Conservation (phyloP, 2,797 vertebrate species). For the Hemitrygon akajei region DNA sequence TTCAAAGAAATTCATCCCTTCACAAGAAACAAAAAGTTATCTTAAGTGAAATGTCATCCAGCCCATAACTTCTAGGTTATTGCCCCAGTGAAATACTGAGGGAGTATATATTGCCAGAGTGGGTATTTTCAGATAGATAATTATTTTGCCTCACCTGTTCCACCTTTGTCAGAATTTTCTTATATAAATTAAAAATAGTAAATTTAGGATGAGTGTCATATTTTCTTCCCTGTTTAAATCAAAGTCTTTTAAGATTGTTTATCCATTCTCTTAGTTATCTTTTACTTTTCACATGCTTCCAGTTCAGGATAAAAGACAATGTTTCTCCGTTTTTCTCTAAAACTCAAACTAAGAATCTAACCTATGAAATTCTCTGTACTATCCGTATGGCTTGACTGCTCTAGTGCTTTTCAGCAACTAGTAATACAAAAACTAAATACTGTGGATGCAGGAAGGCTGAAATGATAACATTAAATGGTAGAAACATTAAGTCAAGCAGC, state of each 20-base stretch:
- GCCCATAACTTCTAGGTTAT: too few relatives aligned
- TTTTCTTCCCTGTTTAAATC: background rate
- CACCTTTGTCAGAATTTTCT: background rate
- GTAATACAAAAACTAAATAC: too few relatives aligned
- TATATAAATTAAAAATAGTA: too few relatives aligned
- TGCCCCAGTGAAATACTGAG: too few relatives aligned
- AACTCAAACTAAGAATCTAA: background rate
- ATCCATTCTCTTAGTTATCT: background rate
- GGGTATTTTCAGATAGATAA: background rate
- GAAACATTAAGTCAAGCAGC: too few relatives aligned
- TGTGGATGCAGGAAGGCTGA: too few relatives aligned
- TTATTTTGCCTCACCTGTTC: background rate
- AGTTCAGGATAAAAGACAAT: background rate
- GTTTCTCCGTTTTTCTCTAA: background rate
- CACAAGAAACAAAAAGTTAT: background rate
- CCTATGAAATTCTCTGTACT: background rate
- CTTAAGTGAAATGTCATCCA: background rate
- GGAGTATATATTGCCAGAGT: too few relatives aligned
- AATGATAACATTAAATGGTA: too few relatives aligned
- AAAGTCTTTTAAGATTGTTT: background rate
- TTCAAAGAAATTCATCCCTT: background rate
- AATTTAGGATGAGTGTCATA: too few relatives aligned
- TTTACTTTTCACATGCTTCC: background rate
- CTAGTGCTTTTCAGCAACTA: background rate
- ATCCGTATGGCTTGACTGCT: background rate